Conservation (phyloP, 1,140 invertebrate genomes). For the Drosophila subobscura region DNA sequence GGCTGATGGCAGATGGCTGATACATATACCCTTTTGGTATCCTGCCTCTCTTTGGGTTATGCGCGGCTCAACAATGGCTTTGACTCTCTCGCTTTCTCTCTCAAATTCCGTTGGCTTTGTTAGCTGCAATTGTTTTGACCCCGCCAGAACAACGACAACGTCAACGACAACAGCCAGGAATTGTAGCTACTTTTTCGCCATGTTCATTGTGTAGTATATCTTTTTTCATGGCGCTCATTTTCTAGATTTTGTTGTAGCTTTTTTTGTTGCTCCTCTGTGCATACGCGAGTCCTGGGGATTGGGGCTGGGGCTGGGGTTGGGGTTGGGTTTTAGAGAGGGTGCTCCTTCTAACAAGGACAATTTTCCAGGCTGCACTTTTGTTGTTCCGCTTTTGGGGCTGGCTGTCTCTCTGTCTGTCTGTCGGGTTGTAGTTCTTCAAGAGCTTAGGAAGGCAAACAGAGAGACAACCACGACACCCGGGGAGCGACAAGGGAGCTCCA, state of each 20-base stretch:
- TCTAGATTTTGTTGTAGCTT: conserved; percentile 8
- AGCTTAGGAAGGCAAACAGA: conserved; percentile 41
- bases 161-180: conserved; percentile 28
- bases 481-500: not conserved
- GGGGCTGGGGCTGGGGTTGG: conserved; percentile 8
- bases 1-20: not conserved
- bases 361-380: conserved; percentile 8
- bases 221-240: conserved; percentile 25
- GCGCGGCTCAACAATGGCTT: no score
- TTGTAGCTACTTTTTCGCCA: conserved; percentile 45
- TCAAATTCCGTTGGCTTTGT: conserved; percentile 46
- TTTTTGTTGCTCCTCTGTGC: conserved; percentile 11
- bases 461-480: conserved; percentile 15
- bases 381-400: conserved; percentile 15
- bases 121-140: conserved; percentile 53
- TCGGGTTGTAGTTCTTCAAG: conserved; percentile 26
- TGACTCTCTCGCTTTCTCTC: not conserved
- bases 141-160: conserved; percentile 1
- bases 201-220: conserved; percentile 32
- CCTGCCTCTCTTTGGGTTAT: no score
- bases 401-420: conserved; percentile 2
- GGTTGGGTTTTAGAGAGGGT: conserved; percentile 13
- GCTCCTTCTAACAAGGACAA: conserved; percentile 31
- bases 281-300: conserved; percentile 17
- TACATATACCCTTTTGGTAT: not conserved